Base-by-base conservation (phyloP, 2,797 vertebrate species). In the Podarcis lilfordi region DNA sequence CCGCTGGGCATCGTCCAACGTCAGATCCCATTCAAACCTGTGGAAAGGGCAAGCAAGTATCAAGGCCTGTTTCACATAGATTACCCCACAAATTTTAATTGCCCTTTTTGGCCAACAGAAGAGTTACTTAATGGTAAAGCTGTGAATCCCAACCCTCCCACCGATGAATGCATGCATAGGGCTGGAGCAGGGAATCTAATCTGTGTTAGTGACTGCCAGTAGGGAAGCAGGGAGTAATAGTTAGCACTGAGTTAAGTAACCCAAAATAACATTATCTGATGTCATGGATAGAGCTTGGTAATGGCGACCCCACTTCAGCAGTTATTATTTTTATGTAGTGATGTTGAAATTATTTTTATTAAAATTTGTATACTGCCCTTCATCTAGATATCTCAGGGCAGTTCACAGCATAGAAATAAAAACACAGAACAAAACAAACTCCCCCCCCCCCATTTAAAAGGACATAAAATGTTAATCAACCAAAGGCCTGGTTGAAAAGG, bases 11-110 rank as follows among this genome's bases (percentile, higher is more conserved):
- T 99, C 98, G 84, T 98, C 98, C 2, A 97, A 91, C 45, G 98
- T 93, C 85, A 99, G 88, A 59, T 98, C 98, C 97, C 99, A 99
- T 89, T 99, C 98, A 92, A 99, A 98, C 95, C 98, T 99, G 80
- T 61, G 37, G 9, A 66, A 50, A 72, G 2, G 27, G 7, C 13
- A 55, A 40, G 15, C 2, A 1, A 37, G 72, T 74, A 10, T n/a
- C n/a, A 35, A 75, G 40, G 21, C 1, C n/a, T 40, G 29, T 77
- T 82, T 43, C 21, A 64, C 37, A 64, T n/a, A 45, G 15, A 55
- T 64, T 21, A 40, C 37, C 21, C n/a, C 23, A 69, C 19, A 71
- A 10, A 19, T 17, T 27, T 32, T 61, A 23, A 77, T 10, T 32
- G 19, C 78, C 2, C 15, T 2, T 66, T 74, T 83, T 15, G 19